Evolutionary conservation across 2,797 vertebrate genomes (phyloP), one percentile per base, ranked within the genome.

Genomic region (Leuciscus waleckii): DNA sequence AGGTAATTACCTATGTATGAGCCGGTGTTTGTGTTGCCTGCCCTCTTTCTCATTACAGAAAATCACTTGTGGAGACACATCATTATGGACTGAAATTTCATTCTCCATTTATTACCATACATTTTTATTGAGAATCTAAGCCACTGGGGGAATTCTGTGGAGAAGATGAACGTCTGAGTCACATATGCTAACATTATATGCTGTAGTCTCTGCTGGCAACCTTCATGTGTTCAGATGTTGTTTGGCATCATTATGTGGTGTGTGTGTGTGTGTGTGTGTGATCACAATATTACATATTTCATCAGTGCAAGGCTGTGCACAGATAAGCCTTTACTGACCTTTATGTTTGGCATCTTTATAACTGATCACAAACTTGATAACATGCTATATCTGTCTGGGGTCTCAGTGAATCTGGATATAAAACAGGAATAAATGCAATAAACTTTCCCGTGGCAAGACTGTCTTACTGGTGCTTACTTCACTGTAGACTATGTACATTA

Each of bases 11-110:
- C 26, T 74, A 19, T 63, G 2, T 39, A 16, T 76, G 9, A 54
- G 58, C 71, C 2, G 14, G 19, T 81, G 32, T 85, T 75, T 77
- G 63, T 70, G 5, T 76, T 85, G 67, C 35, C 43, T 79, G 77
- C 35, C 67, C 32, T 3, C 61, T 81, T 35, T 83, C 46, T 49
- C 41, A 43, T 49, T 21, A 23, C 7, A 75, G 41, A 67, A 79
- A 32, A 79, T 41, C 3, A 74, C 63, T 68, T 54, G 21, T 41
- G 41, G 49, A 35, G 41, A 85, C 29, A 54, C 10, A 54, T 80
- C 83, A 71, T 49, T 19, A 69, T 46, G 6, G n/a, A 35, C 10
- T 56, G 37, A 83, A 74, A 85, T 13, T 61, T 70, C 6, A 78
- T 58, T 37, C 35, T 35, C n/a, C 11, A 19, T 54, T 43, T 61